Conservation (phyloP, 2,113 vertebrate genomes). For the Epinephelus cyanopodus region DNA sequence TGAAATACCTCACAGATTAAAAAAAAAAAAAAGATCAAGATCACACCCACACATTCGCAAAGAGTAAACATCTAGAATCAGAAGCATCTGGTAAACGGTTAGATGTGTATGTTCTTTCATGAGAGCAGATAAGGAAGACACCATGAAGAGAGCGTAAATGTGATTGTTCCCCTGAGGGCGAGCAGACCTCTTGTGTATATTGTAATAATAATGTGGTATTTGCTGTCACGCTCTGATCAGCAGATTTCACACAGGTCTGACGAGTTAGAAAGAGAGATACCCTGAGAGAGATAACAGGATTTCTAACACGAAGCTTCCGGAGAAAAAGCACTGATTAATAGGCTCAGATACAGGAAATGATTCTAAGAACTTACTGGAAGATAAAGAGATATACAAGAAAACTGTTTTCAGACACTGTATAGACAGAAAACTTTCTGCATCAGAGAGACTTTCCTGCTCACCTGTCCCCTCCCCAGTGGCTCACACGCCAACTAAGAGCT, state of each 20-base stretch:
- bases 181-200: constrained; percentile 58
- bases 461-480: constrained; percentile 43
- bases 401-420: background rate
- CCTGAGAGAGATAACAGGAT: constrained; percentile 20
- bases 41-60: constrained; percentile 13
- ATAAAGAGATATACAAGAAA: background rate
- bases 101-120: background rate
- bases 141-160: constrained; percentile 28
- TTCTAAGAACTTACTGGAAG: background rate
- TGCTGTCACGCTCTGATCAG: constrained; percentile 63
- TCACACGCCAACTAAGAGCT: constrained; percentile 38
- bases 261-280: constrained; percentile 48
- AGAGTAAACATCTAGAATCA: constrained; percentile 9
- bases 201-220: constrained; percentile 72
- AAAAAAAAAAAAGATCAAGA: background rate
- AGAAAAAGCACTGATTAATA: constrained; percentile 64
- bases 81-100: constrained; percentile 38
- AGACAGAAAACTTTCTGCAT: constrained; percentile 35
- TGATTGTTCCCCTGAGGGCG: constrained; percentile 55
- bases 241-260: constrained; percentile 74
- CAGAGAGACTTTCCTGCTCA: constrained; percentile 33
- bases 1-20: background rate
- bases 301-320: background rate
- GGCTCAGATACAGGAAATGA: background rate
- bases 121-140: background rate